Conservation (phyloP, 1,140 invertebrate species). For the Cryptotermes secundus region DNA sequence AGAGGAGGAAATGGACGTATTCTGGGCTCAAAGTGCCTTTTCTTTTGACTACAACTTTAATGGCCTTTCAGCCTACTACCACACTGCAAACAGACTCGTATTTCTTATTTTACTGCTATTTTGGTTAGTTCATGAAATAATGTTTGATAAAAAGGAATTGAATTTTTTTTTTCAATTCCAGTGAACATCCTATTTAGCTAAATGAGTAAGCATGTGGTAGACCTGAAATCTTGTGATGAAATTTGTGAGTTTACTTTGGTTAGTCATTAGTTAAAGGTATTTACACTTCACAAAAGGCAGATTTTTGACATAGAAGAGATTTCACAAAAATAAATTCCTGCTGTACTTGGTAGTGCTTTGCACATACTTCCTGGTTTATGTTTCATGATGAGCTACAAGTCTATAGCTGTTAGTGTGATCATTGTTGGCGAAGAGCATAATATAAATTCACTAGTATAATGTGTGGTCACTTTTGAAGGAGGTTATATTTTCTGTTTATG, state of each 20-base stretch:
- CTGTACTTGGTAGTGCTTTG: too few relatives aligned
- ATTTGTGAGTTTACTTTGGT: not conserved
- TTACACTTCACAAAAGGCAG: not conserved
- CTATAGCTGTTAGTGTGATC: not conserved
- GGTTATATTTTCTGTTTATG: too few relatives aligned
- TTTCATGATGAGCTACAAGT: too few relatives aligned
- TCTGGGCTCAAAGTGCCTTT: conserved; percentile 26
- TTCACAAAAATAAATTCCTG: not conserved
- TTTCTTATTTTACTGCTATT: not conserved
- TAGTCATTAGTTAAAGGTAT: not conserved
- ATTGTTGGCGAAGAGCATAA: not conserved
- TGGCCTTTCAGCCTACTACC: not conserved
- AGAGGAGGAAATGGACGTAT: not conserved
- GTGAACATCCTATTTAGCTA: not conserved
- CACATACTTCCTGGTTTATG: too few relatives aligned
- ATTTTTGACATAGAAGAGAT: not conserved
- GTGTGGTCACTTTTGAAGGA: too few relatives aligned
- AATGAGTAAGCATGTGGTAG: not conserved
- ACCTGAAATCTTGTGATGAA: not conserved
- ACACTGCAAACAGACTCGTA: not conserved
- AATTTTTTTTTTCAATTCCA: not conserved
- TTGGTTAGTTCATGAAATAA: not conserved
- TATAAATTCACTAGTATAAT: too few relatives aligned
- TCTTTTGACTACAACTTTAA: conserved; percentile 26
- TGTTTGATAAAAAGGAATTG: not conserved